Base-by-base conservation (phyloP, 2,888 invertebrate genomes). In the Prenolepis imparis region DNA sequence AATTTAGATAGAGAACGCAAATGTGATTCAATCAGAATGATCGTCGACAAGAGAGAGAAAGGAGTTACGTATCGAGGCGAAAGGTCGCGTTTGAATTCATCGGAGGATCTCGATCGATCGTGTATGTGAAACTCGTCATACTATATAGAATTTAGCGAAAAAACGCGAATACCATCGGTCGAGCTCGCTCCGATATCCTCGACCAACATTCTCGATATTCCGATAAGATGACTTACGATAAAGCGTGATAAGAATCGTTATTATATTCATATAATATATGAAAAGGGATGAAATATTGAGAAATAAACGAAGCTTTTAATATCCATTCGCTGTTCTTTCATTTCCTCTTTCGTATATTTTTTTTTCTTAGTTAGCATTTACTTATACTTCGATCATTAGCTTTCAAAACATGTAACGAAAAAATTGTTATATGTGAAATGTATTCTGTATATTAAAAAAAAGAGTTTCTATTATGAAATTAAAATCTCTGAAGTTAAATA, bases 261-360 rank as follows among this genome's bases (percentile, higher is more conserved):
- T 89, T 90, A 91, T 91, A 88, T 88, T 91, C 83, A 88, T 90
- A 89, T 90, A 89, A 89, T 86, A 52, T 52, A 85, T 84, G 66
- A 86, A 80, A 77, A 82, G 70, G 83, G 73, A 86, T 86, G 80
- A 83, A 86, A 87, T 86, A 87, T 91, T 84, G 83, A 89, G 21
- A 84, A 92, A 92, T 92, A 91, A 92, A 92, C 75, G 84, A 90
- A 90, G 90, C 91, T 92, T 92, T 92, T 91, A 92, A 91, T 91
- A 92, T 92, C 88, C 88, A 88, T 57, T 21, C 21, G 18, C 4
- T 24, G 44, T 70, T 39, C 12, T n/a, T 5, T 32, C 32, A 6
- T 67, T 24, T 15, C 3, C 18, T n/a, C n/a, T 15, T 48, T 63
- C 6, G 3, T 18, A 11, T 24, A 18, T 3, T 15, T 15, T 44